These are phyloP conservation scores for Epirrhoe tristata DNA, from an alignment of 2,888 invertebrate species.

Conservation along the genomic window DNA sequence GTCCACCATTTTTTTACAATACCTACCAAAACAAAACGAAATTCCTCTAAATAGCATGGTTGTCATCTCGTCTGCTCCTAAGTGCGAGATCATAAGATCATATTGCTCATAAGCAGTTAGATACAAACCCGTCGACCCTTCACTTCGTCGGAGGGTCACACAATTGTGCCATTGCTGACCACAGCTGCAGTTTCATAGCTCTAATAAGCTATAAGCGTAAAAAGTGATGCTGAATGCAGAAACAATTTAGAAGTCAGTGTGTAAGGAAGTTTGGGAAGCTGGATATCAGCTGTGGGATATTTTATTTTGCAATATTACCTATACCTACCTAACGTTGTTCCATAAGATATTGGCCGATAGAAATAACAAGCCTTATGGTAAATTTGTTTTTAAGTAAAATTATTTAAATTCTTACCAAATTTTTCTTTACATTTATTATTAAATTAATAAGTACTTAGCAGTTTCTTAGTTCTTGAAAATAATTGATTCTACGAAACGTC, in stretches of 20 bases:
- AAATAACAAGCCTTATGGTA: no score
- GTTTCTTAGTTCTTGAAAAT: no score
- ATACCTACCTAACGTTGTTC: no score
- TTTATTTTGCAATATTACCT: not conserved
- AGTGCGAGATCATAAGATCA: slow-evolving; percentile 18
- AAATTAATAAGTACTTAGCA: no score
- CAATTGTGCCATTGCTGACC: slow-evolving; percentile 23
- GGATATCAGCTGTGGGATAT: not conserved
- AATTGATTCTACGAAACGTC: no score
- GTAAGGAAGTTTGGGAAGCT: not conserved
- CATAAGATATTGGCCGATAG: no score
- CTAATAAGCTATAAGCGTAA: slow-evolving; percentile 11
- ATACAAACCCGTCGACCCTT: slow-evolving; percentile 32
- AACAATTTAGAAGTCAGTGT: not conserved
- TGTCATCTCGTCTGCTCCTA: slow-evolving; percentile 20
- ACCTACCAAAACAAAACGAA: slow-evolving; percentile 1
- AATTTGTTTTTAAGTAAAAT: no score
- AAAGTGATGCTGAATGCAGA: slow-evolving; percentile 8
- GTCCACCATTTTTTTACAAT: no score
- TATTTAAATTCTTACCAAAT: no score
- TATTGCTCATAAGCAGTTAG: slow-evolving; percentile 29
- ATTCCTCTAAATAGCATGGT: not conserved
- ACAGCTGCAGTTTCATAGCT: slow-evolving; percentile 26
- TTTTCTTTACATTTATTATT: no score
- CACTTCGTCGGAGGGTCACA: slow-evolving; percentile 23